These are phyloP conservation scores for Merluccius polli DNA, from an alignment of 2,797 vertebrate genomes.

Conservation along the genomic window DNA sequence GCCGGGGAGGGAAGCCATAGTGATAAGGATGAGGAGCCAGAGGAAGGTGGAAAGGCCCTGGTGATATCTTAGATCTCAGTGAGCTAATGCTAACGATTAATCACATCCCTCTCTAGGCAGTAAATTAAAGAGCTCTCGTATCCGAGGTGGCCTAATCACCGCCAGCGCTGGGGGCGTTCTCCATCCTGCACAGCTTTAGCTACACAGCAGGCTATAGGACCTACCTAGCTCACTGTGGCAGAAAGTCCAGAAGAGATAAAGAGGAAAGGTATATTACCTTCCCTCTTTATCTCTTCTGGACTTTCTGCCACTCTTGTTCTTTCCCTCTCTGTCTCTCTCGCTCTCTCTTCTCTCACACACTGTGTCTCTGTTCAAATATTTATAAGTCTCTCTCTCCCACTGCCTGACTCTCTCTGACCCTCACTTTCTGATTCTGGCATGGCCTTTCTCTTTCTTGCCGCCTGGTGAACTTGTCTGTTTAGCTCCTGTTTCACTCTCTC, in stretches of 20 bases:
- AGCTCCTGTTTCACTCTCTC: conserved; percentile 18
- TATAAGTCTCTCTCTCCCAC: background rate
- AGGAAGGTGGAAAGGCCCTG: conserved; percentile 37
- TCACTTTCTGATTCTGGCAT: background rate
- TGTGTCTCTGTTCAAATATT: background rate
- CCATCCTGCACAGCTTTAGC: conserved; percentile 28
- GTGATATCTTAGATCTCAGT: conserved; percentile 64
- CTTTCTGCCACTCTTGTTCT: too few relatives aligned
- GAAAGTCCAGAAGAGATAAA: too few relatives aligned
- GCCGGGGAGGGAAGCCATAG: conserved; percentile 45
- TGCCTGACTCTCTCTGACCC: background rate
- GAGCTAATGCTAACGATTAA: conserved; percentile 64
- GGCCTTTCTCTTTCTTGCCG: background rate
- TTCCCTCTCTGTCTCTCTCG: background rate
- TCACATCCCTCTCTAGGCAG: conserved; percentile 71
- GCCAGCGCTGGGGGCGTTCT: conserved; percentile 58
- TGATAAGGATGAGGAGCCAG: conserved; percentile 48
- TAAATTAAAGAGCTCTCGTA: conserved; percentile 72
- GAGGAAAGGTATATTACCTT: too few relatives aligned
- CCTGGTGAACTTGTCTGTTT: background rate
- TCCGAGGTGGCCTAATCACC: conserved; percentile 68
- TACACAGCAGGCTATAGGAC: too few relatives aligned
- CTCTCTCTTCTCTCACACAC: background rate
- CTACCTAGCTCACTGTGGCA: too few relatives aligned
- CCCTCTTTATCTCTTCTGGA: too few relatives aligned